Conservation (phyloP, 2,113 vertebrate species). For the Podilymbus podiceps region DNA sequence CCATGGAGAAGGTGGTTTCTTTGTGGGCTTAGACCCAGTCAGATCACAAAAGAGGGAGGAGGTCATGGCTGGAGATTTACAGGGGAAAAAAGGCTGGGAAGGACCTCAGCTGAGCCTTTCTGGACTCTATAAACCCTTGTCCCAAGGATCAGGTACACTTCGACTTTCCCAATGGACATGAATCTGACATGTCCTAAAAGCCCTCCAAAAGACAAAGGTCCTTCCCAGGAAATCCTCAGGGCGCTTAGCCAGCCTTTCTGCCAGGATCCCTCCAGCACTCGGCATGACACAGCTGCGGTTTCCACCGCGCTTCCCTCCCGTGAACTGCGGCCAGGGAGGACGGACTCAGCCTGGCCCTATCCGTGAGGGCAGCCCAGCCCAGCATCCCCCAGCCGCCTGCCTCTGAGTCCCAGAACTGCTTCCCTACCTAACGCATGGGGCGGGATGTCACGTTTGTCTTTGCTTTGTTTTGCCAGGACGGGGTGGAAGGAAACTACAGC, state of each 20-base stretch:
- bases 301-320: accelerated
- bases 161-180: not conserved
- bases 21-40: not conserved
- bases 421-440: not conserved
- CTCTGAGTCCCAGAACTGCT: accelerated
- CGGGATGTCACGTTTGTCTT: not conserved
- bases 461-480: conserved; percentile 5
- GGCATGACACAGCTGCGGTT: not conserved
- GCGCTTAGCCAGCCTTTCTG: not conserved
- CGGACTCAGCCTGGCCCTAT: not conserved
- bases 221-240: not conserved
- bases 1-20: not conserved
- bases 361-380: not conserved
- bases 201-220: not conserved
- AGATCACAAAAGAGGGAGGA: not conserved
- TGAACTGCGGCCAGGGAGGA: not conserved
- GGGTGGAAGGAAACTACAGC: conserved; percentile 28
- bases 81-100: not conserved
- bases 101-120: not conserved
- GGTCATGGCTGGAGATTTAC: accelerated
- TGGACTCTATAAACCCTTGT: not conserved
- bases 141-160: not conserved
- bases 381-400: not conserved
- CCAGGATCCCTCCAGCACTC: not conserved
- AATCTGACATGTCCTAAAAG: not conserved